A percentile compares a stretch with the other conserved stretches of the same genome.
Conservation (phyloP, 2,888 invertebrate genomes). For the Drosophila melanocephala region DNA sequence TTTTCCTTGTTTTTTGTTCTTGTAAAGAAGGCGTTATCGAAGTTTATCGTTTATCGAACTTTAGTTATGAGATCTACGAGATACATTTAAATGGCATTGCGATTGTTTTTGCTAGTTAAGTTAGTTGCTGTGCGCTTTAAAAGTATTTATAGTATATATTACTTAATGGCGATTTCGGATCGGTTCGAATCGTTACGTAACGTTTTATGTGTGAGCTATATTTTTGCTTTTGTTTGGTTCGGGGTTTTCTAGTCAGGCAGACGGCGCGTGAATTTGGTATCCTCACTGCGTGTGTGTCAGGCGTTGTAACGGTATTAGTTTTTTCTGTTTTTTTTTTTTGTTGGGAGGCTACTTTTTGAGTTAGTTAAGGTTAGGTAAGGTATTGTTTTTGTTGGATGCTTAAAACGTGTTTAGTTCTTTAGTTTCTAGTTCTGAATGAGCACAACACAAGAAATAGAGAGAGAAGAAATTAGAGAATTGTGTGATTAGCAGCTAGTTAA, state of each 20-base stretch:
- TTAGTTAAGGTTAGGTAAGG: constrained; percentile 36
- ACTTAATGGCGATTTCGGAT: constrained; percentile 44
- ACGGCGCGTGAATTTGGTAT: constrained; percentile 56
- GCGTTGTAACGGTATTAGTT: constrained; percentile 36
- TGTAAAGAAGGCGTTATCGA: constrained; percentile 66
- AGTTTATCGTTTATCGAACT: constrained; percentile 29
- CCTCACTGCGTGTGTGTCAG: constrained; percentile 51
- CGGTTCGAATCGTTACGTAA: constrained; percentile 47
- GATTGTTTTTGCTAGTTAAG: constrained; percentile 48
- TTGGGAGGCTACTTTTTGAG: constrained; percentile 35
- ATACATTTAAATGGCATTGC: constrained; percentile 52
- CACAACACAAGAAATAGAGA: constrained; percentile 35
- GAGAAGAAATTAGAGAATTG: constrained; percentile 42
- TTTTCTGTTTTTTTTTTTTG: background rate
- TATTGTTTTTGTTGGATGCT: constrained; percentile 37
- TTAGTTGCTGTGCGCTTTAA: constrained; percentile 65
- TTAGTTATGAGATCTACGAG: constrained; percentile 21
- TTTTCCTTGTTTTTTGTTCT: constrained; percentile 30
- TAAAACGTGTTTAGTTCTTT: constrained; percentile 32
- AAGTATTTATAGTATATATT: constrained; percentile 38
- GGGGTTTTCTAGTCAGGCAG: constrained; percentile 48
- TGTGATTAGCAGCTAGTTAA: constrained; percentile 58
- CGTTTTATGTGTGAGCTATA: constrained; percentile 43
- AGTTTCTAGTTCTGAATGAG: constrained; percentile 57
- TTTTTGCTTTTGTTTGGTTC: background rate